Percentiles rank a stretch among this genome's conserved stretches.
Conservation (phyloP, 2,113 vertebrate genomes). For the Burhinus bistriatus region DNA sequence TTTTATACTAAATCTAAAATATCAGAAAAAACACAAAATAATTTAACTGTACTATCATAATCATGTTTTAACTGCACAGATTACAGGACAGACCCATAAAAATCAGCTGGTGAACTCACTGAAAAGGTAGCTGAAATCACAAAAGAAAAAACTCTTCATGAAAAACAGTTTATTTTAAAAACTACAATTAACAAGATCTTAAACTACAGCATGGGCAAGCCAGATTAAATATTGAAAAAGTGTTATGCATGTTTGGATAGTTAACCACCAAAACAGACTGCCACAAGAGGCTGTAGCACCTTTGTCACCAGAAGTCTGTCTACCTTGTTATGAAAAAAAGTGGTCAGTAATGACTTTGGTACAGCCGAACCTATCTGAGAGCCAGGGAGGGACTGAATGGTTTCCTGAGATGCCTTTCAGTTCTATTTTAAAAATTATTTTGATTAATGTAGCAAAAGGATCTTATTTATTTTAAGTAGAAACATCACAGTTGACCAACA, state of each 20-base stretch:
- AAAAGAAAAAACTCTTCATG: neutral
- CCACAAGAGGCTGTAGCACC: neutral
- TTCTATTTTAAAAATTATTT: neutral
- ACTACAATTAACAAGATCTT: neutral
- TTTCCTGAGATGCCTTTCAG: neutral
- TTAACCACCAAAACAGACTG: neutral
- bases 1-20: neutral
- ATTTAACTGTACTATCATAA: neutral
- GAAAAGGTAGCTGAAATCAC: neutral
- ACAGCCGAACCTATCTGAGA: neutral
- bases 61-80: neutral
- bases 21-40: neutral
- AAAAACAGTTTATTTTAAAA: neutral
- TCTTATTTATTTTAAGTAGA: neutral
- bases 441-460: neutral
- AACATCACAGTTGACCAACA: neutral
- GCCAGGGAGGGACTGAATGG: neutral
- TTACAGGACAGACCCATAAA: neutral
- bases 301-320: neutral
- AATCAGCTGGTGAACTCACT: neutral
- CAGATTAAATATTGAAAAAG: neutral
- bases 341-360: neutral
- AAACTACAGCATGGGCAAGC: neutral
- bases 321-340: neutral
- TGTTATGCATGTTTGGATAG: neutral